phyloP scores from a whole-genome alignment of 2,113 vertebrate genomes.

The Cryptoleucopteryx plumbea region DNA sequence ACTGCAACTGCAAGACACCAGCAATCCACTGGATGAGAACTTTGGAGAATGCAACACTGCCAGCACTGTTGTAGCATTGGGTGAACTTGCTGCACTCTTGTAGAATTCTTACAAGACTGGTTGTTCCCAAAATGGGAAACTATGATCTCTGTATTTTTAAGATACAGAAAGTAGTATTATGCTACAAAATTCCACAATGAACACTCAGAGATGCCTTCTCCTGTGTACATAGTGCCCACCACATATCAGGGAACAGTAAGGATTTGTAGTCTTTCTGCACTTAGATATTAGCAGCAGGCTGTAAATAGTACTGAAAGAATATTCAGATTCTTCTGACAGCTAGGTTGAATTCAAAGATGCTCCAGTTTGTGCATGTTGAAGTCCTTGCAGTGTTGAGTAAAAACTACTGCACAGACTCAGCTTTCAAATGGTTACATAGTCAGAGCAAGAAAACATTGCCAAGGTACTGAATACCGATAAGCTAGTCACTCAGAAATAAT shows the following conservation, averaged over 20 bases:
- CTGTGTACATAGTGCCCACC: accelerated
- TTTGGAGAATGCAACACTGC: not conserved
- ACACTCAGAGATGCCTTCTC: not conserved
- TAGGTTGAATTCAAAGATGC: not conserved
- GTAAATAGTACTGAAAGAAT: not conserved
- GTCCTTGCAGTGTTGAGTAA: not conserved
- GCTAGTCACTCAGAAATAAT: not conserved
- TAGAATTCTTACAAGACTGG: not conserved
- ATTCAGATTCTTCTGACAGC: not conserved
- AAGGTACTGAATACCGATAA: not conserved
- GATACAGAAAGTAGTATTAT: not conserved
- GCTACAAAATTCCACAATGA: not conserved
- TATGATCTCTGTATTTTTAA: not conserved
- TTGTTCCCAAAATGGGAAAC: not conserved
- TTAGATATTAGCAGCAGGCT: not conserved
- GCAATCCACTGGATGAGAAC: not conserved
- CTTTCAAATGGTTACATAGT: not conserved
- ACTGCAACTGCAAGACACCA: not conserved
- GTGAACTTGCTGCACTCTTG: not conserved
- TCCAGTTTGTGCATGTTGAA: not conserved
- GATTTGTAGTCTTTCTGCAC: not conserved
- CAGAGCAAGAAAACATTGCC: not conserved
- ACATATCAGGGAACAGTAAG: not conserved
- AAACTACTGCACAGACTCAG: not conserved
- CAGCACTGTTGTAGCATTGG: not conserved